A percentile compares a stretch with the other conserved stretches of the same genome.
Evolutionary conservation across 2,888 invertebrate species (phyloP).

Genomic region (Cynaeus angustus): DNA sequence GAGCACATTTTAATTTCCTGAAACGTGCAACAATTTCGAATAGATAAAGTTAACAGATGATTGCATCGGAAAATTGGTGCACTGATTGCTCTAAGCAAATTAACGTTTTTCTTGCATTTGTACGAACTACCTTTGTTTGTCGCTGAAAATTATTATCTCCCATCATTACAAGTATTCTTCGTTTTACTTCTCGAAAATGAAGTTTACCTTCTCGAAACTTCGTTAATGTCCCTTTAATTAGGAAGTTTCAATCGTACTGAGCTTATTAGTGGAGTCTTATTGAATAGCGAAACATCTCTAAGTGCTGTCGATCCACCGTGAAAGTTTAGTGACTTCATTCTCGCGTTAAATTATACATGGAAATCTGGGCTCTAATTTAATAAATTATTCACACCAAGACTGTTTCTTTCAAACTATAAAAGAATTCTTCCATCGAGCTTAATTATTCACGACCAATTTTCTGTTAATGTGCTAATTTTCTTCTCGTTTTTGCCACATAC

Average conservation of each 20-base stretch:
- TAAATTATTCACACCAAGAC: conserved; percentile 35
- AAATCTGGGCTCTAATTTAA: conserved; percentile 35
- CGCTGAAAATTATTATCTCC: no score
- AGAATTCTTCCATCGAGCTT: conserved; percentile 10
- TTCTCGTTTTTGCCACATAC: neutral
- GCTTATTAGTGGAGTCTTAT: no score
- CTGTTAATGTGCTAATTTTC: conserved; percentile 8
- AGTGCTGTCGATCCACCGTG: conserved; percentile 13
- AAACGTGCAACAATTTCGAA: neutral
- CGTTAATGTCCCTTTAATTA: no score
- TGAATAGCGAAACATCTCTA: neutral
- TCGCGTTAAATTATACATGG: conserved; percentile 25
- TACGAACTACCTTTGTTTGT: no score
- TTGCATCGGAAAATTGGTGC: neutral
- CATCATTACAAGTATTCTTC: no score
- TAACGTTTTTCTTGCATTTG: no score
- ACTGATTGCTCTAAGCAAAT: neutral
- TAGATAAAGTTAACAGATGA: neutral
- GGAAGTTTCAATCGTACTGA: no score
- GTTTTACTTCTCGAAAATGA: no score
- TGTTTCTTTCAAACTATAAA: conserved; percentile 18
- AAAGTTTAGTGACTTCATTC: conserved; percentile 34
- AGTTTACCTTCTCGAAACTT: no score
- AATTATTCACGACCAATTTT: conserved; percentile 29
- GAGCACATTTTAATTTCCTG: conserved; percentile 9